These are phyloP conservation scores for Proteles cristata DNA, from an alignment of 2,113 vertebrate genomes.

Conservation along the genomic window DNA sequence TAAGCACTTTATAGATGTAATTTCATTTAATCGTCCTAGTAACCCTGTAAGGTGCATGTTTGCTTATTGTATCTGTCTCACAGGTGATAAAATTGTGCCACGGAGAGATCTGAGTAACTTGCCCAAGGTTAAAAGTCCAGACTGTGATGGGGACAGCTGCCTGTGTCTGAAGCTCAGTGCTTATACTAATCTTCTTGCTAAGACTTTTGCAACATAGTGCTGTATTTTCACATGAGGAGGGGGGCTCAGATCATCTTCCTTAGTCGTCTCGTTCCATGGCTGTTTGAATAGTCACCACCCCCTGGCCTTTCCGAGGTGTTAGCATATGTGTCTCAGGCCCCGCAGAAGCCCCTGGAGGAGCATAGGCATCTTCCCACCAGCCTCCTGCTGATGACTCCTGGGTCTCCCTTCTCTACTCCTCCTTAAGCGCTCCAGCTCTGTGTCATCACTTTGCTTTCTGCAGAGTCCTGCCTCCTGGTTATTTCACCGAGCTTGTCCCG, in stretches of 20 bases:
- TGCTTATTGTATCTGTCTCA: not conserved
- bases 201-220: not conserved
- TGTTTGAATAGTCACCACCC: rapidly evolving
- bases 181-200: not conserved
- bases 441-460: not conserved
- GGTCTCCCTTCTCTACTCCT: not conserved
- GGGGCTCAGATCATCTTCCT: not conserved
- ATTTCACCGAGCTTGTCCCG: not conserved
- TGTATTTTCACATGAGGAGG: not conserved
- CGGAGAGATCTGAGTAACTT: not conserved
- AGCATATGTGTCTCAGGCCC: not conserved
- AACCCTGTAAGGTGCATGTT: not conserved
- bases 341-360: not conserved
- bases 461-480: not conserved
- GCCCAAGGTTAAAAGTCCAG: not conserved
- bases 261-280: not conserved
- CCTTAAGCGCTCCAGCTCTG: not conserved
- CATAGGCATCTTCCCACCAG: not conserved
- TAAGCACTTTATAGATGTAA: not conserved
- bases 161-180: not conserved
- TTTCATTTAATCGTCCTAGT: slow-evolving; percentile 18
- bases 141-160: not conserved
- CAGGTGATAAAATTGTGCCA: not conserved
- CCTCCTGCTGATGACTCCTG: not conserved
- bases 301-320: not conserved